phyloP scores from a whole-genome alignment of 2,888 invertebrate genomes.

The Pseudanteris insignis region DNA sequence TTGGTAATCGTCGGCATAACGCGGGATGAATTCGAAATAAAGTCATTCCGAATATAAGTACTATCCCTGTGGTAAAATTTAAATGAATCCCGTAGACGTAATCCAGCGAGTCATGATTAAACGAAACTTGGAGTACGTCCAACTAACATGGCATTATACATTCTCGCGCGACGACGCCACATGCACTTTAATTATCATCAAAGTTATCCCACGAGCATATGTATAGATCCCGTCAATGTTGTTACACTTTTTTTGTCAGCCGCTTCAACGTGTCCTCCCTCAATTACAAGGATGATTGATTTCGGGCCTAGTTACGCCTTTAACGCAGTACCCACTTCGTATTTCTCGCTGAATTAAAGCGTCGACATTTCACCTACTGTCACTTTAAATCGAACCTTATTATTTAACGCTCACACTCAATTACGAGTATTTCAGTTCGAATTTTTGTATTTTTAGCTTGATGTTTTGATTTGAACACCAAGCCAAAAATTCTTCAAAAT shows the following conservation, averaged over 20 bases:
- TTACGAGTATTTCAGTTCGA: too few relatives aligned
- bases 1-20: conserved; percentile 1
- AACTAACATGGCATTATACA: conserved; percentile 32
- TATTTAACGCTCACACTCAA: too few relatives aligned
- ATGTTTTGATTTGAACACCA: too few relatives aligned
- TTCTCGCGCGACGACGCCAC: conserved; percentile 19
- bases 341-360: too few relatives aligned
- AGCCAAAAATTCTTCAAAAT: too few relatives aligned
- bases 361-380: too few relatives aligned
- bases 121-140: conserved; percentile 34
- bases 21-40: conserved; percentile 3
- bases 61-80: conserved; percentile 26
- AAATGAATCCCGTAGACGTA: conserved; percentile 29
- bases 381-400: too few relatives aligned
- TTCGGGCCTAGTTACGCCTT: too few relatives aligned
- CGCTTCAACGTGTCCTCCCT: not conserved
- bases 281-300: not conserved
- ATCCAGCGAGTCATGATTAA: conserved; percentile 38
- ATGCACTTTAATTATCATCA: conserved; percentile 26
- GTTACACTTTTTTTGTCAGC: conserved; percentile 2
- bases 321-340: too few relatives aligned
- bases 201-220: conserved; percentile 10
- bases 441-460: too few relatives aligned
- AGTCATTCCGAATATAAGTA: conserved; percentile 7
- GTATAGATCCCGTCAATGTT: conserved; percentile 4